Evolutionary conservation across 2,113 vertebrate genomes (phyloP).

Genomic region (Microcebus ravelobensis): DNA sequence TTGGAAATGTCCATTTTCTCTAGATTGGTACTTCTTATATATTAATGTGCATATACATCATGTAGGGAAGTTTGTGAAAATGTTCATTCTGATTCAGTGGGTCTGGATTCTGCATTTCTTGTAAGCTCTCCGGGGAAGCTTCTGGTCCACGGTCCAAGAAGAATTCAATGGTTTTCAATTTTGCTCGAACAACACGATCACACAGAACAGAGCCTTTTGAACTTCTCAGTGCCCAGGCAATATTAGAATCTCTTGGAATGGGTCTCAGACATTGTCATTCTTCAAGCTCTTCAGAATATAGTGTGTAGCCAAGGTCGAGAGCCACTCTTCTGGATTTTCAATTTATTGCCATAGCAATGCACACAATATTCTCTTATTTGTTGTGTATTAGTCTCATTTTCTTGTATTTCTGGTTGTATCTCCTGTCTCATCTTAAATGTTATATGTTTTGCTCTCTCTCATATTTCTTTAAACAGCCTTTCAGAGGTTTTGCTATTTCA

Average conservation of each 20-base stretch:
- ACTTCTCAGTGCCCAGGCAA: background rate
- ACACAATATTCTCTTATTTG: background rate
- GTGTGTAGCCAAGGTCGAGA: background rate
- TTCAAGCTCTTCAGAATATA: background rate
- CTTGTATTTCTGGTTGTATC: background rate
- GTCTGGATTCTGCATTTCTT: background rate
- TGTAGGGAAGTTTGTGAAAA: background rate
- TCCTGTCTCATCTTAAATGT: slow-evolving; percentile 18
- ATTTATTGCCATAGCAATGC: background rate
- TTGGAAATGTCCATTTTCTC: background rate
- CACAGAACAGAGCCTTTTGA: background rate
- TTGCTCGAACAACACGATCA: background rate
- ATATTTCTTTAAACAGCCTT: slow-evolving; percentile 10
- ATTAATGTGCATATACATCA: background rate
- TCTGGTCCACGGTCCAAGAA: background rate
- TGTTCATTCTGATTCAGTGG: background rate
- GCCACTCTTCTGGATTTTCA: slow-evolving; percentile 12
- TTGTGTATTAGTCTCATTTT: background rate
- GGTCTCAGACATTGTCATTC: background rate
- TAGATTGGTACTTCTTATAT: background rate
- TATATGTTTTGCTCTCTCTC: background rate
- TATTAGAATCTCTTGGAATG: background rate
- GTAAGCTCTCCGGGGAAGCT: background rate
- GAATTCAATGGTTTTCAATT: slow-evolving; percentile 32
- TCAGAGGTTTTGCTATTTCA: slow-evolving; percentile 4